Base-by-base conservation (phyloP, 1,140 invertebrate genomes). In the Dinoponera quadriceps region DNA sequence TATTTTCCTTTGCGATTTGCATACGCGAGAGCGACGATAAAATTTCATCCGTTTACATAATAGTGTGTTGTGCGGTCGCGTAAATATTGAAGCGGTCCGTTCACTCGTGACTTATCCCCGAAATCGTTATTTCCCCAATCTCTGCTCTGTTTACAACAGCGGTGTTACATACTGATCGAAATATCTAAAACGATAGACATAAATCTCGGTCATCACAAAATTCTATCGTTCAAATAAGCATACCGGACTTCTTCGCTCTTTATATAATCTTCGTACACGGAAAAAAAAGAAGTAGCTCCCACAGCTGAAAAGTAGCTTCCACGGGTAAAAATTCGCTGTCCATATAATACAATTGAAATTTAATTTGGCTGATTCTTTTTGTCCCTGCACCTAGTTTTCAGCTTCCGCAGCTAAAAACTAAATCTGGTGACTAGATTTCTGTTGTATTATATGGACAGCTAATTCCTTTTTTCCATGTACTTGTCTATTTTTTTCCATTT, bases 31-130 rank as follows among this genome's bases (percentile, higher is more conserved):
- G 48, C 69, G 78, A 74, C 71, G 71, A 82, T 74, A 82, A 82
- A 82, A 82, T 73, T 74, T 74, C 69, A 82, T 74, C 78, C 78
- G 66, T 82, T 73, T 82, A 73, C 78, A 74, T 73, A 73, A 82
- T 72, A 74, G 78, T 69, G 75, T 80, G 75, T 80, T 65, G 75
- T 71, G 75, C 65, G 75, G 65, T 51, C 75, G 75, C 65, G 65
- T 80, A 80, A 80, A 80, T 80, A 80, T 80, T 80, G 75, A 55
- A 80, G 75, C 51, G 33, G 29, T 65, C n/a, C 66, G 25, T 51
- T 69, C 48, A 69, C 13, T 9, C 51, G 65, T 69, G 75, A 80
- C 75, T 71, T 80, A 80, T 80, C 66, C 65, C 57, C 75, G 51
- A 69, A 22, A 69, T 57, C 66, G 65, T 80, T 69, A 80, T 69